Base-by-base conservation (phyloP, 2,888 invertebrate genomes). In the Nomada ferruginata region DNA sequence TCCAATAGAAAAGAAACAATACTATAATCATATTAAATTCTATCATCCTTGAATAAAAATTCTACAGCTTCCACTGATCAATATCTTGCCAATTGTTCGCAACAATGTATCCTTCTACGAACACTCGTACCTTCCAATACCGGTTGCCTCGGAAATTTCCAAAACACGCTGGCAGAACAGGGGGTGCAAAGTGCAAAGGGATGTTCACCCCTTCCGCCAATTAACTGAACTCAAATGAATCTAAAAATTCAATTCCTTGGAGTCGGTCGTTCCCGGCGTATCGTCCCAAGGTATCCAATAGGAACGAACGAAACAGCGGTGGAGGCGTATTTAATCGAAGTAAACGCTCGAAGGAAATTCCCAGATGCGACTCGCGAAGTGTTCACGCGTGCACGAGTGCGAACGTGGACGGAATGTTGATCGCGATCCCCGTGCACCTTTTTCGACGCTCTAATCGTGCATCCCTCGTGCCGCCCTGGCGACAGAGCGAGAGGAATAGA, bases 351-450 rank as follows among this genome's bases (percentile, higher is more conserved):
- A n/a, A 55, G 65, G 29, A 64, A 73, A 73, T 77, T 77, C 36
- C 20, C 23, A 29, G 47, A 44, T 52, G 20, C 52, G 72, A 23
- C 18, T 36, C 44, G 42, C 20, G 63, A 64, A 57, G 55, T 71
- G 73, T 73, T 71, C 26, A 15, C 72, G 72, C 26, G 73, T 65
- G 52, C n/a, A 29, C 52, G 42, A 53, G 23, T 36, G 61, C 53
- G 53, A 29, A 47, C 77, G 79, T 61, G 78, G 57, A 20, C 29
- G 60, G 66, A 74, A 78, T 78, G 68, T 61, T 55, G 23, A 78
- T 60, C 60, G 42, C 57, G 59, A 72, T n/a, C 63, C 61, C 50
- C 59, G 26, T 47, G 50, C 64, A 66, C 44, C 60, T 75, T 61
- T 74, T 59, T 47, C 68, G 29, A 75, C 53, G 26, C 69, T 73